Base-by-base conservation (phyloP, 2,888 invertebrate genomes). In the Drosophila mimetica region DNA sequence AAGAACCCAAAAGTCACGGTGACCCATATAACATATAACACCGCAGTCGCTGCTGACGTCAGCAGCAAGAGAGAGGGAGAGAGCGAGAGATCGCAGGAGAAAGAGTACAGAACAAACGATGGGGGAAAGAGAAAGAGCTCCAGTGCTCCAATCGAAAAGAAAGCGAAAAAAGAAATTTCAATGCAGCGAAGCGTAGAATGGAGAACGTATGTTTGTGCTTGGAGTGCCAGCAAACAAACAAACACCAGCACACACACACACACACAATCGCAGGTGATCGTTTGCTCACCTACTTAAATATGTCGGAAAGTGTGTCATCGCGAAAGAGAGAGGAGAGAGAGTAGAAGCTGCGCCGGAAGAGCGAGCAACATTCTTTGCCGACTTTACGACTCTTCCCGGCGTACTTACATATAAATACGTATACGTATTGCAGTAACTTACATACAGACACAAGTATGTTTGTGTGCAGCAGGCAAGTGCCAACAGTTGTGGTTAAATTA, bases 91-190 rank as follows among this genome's bases (percentile, higher is more conserved):
- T 11, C 8, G 22, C 52, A 42, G 28, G 34, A 16, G 48, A 20
- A 39, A 42, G 42, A 42, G 42, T n/a, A 52, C 36, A 60, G 70
- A 70, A 70, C 51, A 58, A 69, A 48, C 46, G 28, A 16, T 9
- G 16, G 55, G 73, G 61, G 72, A 44, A 44, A 28, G 71, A 74
- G 76, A 77, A 28, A 28, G 44, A 28, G 44, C 25, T n/a, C 41
- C 13, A 20, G 16, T 39, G 11, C 18, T 28, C 28, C 2, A 69
- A 74, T 81, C 78, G 82, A 82, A 82, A 86, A 86, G 82, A 82
- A 82, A 82, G 86, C 82, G 82, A 82, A 82, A 70, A 82, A 82
- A 82, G 85, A 82, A 82, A 82, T 82, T 82, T 86, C 76, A 82
- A 84, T 78, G 86, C 81, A 84, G 36, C 73, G 73, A 86, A 81